These are phyloP conservation scores for Rhadinocentrus ornatus DNA, from an alignment of 2,797 vertebrate species.

Conservation along the genomic window DNA sequence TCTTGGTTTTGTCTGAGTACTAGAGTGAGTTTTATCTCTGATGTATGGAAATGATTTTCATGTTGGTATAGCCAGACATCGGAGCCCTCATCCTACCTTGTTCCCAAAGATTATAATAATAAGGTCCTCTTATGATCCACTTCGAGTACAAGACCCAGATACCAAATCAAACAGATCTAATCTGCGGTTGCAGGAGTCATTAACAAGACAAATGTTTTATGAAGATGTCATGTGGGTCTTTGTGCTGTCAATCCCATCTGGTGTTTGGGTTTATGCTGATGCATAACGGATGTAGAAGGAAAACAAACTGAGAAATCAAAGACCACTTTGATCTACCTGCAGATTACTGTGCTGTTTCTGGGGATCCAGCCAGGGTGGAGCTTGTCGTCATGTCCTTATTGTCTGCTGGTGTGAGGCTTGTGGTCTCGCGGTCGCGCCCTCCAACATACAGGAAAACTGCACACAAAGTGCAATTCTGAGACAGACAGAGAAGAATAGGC, in stretches of 20 bases:
- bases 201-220: conserved; percentile 52
- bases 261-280: conserved; percentile 73
- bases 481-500: conserved; percentile 38
- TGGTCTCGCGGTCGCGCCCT: conserved; percentile 39
- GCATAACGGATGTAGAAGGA: conserved; percentile 30
- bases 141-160: conserved; percentile 20
- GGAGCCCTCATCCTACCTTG: conserved; percentile 23
- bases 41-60: conserved; percentile 3
- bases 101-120: conserved; percentile 32
- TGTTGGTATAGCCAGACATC: conserved; percentile 12
- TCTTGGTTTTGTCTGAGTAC: background rate
- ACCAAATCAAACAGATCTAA: conserved; percentile 14
- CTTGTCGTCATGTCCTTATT: conserved; percentile 27
- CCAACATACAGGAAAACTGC: conserved; percentile 41
- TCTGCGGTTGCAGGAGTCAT: conserved; percentile 43
- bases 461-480: conserved; percentile 5
- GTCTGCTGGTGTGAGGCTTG: conserved; percentile 10
- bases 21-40: background rate
- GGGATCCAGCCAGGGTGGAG: conserved; percentile 32
- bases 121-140: conserved; percentile 29
- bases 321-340: conserved; percentile 58
- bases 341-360: conserved; percentile 62
- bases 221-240: conserved; percentile 50
- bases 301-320: conserved; percentile 66
- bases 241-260: conserved; percentile 56